Base-by-base conservation (phyloP, 1,140 invertebrate species). In the Pseudomyrmex pallidus region DNA sequence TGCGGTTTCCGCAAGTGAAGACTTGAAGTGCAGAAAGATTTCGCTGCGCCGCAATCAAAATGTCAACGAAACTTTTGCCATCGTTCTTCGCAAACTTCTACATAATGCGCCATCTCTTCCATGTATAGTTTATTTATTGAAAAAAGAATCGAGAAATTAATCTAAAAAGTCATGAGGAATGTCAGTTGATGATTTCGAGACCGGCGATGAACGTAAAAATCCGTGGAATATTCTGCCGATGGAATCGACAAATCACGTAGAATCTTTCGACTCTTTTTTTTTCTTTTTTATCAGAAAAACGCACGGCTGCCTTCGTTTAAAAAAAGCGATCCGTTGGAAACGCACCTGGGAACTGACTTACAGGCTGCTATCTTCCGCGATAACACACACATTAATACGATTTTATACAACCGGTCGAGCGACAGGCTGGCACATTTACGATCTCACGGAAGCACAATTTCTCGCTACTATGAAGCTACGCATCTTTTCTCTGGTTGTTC, bases 401-500 rank as follows among this genome's bases (percentile, higher is more conserved):
- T 57, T 73, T 74, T 78, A 74, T 83, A 84, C 59, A 76, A 78
- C 57, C 85, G 62, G 66, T 84, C 86, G 82, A 87, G 74, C 83
- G 74, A 82, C 68, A 76, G 83, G 78, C 83, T 84, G 82, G 83
- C 76, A 83, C 74, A 73, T 87, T 88, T 85, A 87, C 70, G 63
- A 85, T 73, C 74, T 66, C 64, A 64, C 52, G 61, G 62, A 44
- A 59, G 17, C 66, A 85, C 66, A 86, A 86, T 86, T 86, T 86
- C 64, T 78, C 83, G 66, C 64, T 72, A 52, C 52, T 59, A 85
- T 22, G 82, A 52, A 50, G 9, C 9, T 54, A 78, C 80, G 70
- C 73, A 76, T 84, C 54, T 35, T 85, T 86, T 46, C 54, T 74
- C 59, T 10, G 20, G 44, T 59, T 59, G 8, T 15, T 35, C 1